Evolutionary conservation across 1,140 invertebrate genomes (phyloP), one percentile per base, ranked within the genome.

Genomic region (Dendrolimus punctatus): DNA sequence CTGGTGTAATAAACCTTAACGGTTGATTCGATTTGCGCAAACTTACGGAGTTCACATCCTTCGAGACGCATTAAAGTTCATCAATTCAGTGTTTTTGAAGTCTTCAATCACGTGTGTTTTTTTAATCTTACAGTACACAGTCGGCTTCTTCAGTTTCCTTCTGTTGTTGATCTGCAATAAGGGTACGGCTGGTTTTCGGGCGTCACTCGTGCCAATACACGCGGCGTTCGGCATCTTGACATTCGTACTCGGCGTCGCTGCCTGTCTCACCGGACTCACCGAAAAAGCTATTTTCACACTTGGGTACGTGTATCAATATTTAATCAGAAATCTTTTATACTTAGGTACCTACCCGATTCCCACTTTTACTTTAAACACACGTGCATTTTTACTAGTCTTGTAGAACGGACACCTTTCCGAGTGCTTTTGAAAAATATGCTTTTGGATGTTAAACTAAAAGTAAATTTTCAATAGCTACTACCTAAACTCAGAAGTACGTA

Each of bases 111-210:
- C 10, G 5, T 49, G 23, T 39, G n/a, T 49, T 64, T 53, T 67
- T 71, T 71, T 2, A 23, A 23, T 3, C 1, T 23, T 58, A 57
- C 89, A 95, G 93, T 95, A 95, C 73, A 90, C 94, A 39, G 90
- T 95, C 51, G 95, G 95, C 55, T 95, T 96, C 90, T 94, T 96
- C 90, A 93, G 93, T 62, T 96, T 96, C 88, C 89, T 95, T 60
- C 88, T 96, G 46, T 88, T 95, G 63, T 87, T 96, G 60, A 95
- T 94, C 87, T 96, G 94, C 81, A 94, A 94, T 69, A 92, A 91
- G 58, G 92, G 92, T 52, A 95, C 94, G 1, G 92, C 93, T n/a
- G 89, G 88, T 41, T 95, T 94, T 87, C 90, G 94, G 47, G 91
- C 93, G 37, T 89, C 92, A 23, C 88, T 96, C 68, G 92, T 95